Evolutionary conservation across 2,797 vertebrate genomes (phyloP).

Genomic region (Centroberyx gerrardi): DNA sequence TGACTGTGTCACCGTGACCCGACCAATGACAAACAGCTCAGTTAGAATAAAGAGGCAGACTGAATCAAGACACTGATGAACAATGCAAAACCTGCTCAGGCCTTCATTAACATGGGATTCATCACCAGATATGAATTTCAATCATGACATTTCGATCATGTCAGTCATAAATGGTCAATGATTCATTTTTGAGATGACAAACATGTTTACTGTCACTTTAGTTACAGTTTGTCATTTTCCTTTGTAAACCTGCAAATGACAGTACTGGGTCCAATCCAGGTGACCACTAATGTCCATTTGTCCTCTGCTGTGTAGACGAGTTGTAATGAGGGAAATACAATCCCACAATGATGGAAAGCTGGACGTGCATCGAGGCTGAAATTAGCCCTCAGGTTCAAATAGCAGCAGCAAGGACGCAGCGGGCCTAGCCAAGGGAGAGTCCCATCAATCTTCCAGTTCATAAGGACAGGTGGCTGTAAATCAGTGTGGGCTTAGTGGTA

Average conservation of each 20-base stretch:
- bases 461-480: constrained; percentile 46
- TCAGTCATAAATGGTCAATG: neutral
- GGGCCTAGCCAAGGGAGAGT: constrained; percentile 4
- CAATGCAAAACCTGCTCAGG: neutral
- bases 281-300: neutral
- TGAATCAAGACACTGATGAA: neutral
- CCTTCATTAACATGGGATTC: neutral
- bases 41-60: neutral
- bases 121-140: too few relatives aligned
- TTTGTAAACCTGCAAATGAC: neutral
- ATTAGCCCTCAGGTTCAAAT: constrained; percentile 39
- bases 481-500: neutral
- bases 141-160: too few relatives aligned
- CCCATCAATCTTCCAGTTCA: constrained; percentile 12
- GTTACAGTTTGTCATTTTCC: neutral
- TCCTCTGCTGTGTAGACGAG: neutral
- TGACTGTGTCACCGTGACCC: constrained; percentile 59
- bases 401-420: constrained; percentile 26
- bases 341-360: constrained; percentile 35
- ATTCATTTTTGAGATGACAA: neutral
- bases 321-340: neutral
- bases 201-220: neutral
- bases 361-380: constrained; percentile 36
- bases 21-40: neutral
- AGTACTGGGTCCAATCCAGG: neutral